phyloP scores from a whole-genome alignment of 1,140 invertebrate species.

The Bombus balteatus region DNA sequence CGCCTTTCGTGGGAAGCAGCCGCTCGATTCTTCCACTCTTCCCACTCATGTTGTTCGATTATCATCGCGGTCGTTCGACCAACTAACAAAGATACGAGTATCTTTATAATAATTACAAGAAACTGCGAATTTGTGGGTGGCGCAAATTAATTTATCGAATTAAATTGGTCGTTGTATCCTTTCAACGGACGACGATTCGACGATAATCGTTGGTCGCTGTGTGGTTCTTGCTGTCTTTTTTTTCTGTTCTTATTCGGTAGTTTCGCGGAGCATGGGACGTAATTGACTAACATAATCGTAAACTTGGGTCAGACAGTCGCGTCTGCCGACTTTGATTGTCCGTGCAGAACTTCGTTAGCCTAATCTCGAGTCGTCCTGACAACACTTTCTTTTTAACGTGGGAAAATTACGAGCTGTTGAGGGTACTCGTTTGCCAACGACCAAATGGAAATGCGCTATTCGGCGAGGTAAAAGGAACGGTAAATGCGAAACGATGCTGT shows the following conservation, averaged over 20 bases:
- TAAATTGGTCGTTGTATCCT: not conserved
- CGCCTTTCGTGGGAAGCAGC: too few species aligned
- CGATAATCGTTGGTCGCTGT: too few species aligned
- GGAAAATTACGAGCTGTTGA: not conserved
- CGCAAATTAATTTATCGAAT: conserved; percentile 12
- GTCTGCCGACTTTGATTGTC: not conserved
- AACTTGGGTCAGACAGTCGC: not conserved
- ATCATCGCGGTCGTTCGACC: too few species aligned
- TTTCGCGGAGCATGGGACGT: not conserved
- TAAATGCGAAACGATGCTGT: not conserved
- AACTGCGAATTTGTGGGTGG: too few species aligned
- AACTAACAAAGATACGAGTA: too few species aligned
- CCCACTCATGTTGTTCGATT: too few species aligned
- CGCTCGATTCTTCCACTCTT: too few species aligned
- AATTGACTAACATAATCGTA: conserved; percentile 28
- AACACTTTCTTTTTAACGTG: not conserved
- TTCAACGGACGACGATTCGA: too few species aligned
- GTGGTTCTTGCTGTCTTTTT: not conserved
- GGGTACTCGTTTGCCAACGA: not conserved
- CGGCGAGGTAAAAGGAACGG: not conserved
- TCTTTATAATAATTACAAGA: too few species aligned
- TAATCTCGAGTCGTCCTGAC: not conserved
- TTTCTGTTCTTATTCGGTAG: too few species aligned
- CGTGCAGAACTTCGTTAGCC: not conserved
- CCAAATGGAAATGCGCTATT: not conserved